A percentile compares a stretch with the other conserved stretches of the same genome.
These are phyloP conservation scores for Chaetorhynchus papuensis DNA, from an alignment of 2,113 vertebrate genomes.

Conservation along the genomic window DNA sequence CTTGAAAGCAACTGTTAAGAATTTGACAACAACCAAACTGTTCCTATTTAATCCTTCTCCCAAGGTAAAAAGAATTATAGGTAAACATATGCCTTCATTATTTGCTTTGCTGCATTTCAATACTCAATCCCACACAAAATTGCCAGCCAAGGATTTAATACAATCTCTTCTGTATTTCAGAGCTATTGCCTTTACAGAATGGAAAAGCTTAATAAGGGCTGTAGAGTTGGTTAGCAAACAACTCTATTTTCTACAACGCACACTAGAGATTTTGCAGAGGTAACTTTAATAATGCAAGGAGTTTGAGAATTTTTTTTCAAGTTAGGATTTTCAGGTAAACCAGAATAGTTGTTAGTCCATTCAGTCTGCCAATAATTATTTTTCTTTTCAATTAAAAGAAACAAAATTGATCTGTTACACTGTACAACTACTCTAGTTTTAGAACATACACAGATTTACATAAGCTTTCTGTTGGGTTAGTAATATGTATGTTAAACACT, in stretches of 20 bases:
- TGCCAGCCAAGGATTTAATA: slow-evolving; percentile 80
- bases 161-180: slow-evolving; percentile 76
- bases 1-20: slow-evolving; percentile 88
- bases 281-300: slow-evolving; percentile 5
- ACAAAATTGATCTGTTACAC: not conserved
- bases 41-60: slow-evolving; percentile 89
- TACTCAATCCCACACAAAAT: slow-evolving; percentile 79
- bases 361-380: not conserved
- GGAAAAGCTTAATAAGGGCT: slow-evolving; percentile 68
- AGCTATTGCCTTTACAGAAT: slow-evolving; percentile 69
- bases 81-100: slow-evolving; percentile 92
- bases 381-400: not conserved
- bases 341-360: not conserved
- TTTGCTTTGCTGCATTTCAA: slow-evolving; percentile 89
- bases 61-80: slow-evolving; percentile 90
- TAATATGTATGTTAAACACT: not conserved
- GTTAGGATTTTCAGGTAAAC: not conserved
- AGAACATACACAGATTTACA: not conserved
- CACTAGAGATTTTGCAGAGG: slow-evolving; percentile 47
- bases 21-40: slow-evolving; percentile 90
- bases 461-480: not conserved
- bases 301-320: not conserved
- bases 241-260: slow-evolving; percentile 31
- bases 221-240: slow-evolving; percentile 56
- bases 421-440: not conserved